Base-by-base conservation (phyloP, 2,888 invertebrate genomes). In the Orthosia cruda region DNA sequence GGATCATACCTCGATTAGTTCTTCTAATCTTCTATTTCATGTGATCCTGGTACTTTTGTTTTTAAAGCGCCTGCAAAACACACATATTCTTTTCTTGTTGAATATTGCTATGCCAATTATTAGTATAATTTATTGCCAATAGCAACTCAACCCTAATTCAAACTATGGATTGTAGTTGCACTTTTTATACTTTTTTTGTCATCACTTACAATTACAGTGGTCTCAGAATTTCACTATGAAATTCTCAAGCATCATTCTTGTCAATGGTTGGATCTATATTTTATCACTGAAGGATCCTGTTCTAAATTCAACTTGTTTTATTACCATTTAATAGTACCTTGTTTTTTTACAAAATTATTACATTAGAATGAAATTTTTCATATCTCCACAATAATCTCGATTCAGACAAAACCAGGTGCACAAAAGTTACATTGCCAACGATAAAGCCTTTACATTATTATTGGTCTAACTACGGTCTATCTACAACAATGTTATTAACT, bases 391-490 rank as follows among this genome's bases (percentile, higher is more conserved):
- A 93, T 88, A 85, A 91, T 91, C 92, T 92, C 90, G 90, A 89
- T 76, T 86, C 88, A 90, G 86, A 84, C 76, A 84, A 79, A 86
- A 95, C 96, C 96, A 96, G 96, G 95, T 96, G 96, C 95, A 95
- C 95, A 96, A 94, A 96, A 95, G 95, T 91, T 92, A 95, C 96
- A 95, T 93, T 91, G 93, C 96, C 96, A 96, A 96, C 96, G 95
- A 88, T 87, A 89, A 95, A 95, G 94, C 94, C 88, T 92, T 90
- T 91, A 88, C 89, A 88, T 92, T 92, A 92, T 91, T 82, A 80
- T 80, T 89, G 87, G 80, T 74, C 86, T 87, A 89, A 83, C 89
- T 90, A 87, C 82, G 62, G 15, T 70, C 87, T 86, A 83, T 83
- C 87, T 91, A 91, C 88, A 72, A 69, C 66, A 64, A 72, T 70